Conservation (phyloP, 1,140 invertebrate genomes). For the Magallana ariakensis region DNA sequence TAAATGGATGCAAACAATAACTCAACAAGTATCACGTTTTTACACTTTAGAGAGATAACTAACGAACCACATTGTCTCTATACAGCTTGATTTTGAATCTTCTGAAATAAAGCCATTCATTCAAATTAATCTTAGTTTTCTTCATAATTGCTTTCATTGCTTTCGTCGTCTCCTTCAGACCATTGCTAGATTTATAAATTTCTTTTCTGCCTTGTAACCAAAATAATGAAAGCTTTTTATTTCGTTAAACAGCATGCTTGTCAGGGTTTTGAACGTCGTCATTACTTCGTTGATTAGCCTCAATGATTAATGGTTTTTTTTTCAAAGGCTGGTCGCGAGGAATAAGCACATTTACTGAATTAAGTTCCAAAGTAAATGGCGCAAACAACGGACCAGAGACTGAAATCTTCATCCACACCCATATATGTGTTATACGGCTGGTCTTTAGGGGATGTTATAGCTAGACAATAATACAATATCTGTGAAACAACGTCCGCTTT, state of each 20-base stretch:
- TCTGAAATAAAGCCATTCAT: neutral
- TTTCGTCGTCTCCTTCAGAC: neutral
- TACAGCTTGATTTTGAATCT: constrained; percentile 10
- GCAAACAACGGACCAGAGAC: neutral
- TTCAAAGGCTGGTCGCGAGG: neutral
- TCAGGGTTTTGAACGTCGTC: constrained; percentile 82
- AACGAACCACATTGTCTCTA: neutral
- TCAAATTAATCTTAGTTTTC: neutral
- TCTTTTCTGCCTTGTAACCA: constrained; percentile 82
- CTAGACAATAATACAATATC: too few relatives aligned
- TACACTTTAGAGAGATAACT: too few relatives aligned
- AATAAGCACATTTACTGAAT: neutral
- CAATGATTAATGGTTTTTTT: neutral
- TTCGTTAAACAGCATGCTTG: constrained; percentile 81
- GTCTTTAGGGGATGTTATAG: too few relatives aligned
- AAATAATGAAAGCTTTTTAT: constrained; percentile 82
- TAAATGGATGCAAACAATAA: too few relatives aligned
- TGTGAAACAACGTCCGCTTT: too few relatives aligned
- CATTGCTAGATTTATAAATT: constrained; percentile 75
- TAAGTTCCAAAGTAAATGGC: neutral
- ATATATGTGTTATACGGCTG: too few relatives aligned
- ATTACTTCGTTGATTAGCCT: constrained; percentile 23
- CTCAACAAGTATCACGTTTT: too few relatives aligned
- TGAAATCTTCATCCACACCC: too few relatives aligned
- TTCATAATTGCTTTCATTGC: too few relatives aligned